A percentile compares a stretch with the other conserved stretches of the same genome.
Evolutionary conservation across 2,113 vertebrate genomes (phyloP).

Genomic region (Struthidea cinerea): DNA sequence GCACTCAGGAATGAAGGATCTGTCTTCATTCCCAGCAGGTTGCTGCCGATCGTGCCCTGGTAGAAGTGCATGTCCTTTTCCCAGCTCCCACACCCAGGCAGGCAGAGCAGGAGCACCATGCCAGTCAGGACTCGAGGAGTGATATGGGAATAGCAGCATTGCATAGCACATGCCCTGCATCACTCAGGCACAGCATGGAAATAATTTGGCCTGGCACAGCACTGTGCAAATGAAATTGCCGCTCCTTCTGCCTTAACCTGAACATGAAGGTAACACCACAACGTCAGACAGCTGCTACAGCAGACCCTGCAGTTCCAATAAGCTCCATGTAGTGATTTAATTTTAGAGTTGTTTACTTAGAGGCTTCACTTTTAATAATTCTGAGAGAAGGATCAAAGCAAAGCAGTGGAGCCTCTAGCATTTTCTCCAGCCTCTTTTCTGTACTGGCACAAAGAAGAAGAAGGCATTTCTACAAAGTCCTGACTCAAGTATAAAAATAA

Average conservation of each 20-base stretch:
- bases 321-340: background rate
- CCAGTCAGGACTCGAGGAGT: rapidly evolving
- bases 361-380: conserved; percentile 4
- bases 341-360: conserved; percentile 31
- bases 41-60: background rate
- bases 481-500: conserved; percentile 14
- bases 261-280: background rate
- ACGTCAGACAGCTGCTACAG: background rate
- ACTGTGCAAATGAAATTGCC: background rate
- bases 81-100: background rate
- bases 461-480: background rate
- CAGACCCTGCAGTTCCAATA: background rate
- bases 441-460: background rate
- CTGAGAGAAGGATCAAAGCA: background rate
- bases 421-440: conserved; percentile 1
- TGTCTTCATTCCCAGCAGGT: background rate
- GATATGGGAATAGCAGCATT: rapidly evolving
- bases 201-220: background rate
- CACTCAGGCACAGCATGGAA: background rate
- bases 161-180: background rate
- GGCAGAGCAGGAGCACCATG: background rate
- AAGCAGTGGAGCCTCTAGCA: background rate
- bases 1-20: background rate
- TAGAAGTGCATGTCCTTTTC: background rate
- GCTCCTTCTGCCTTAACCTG: background rate